Percentiles rank a stretch among this genome's conserved stretches.
Evolutionary conservation across 2,888 invertebrate genomes (phyloP).

Genomic region (Prionchulus punctatus): DNA sequence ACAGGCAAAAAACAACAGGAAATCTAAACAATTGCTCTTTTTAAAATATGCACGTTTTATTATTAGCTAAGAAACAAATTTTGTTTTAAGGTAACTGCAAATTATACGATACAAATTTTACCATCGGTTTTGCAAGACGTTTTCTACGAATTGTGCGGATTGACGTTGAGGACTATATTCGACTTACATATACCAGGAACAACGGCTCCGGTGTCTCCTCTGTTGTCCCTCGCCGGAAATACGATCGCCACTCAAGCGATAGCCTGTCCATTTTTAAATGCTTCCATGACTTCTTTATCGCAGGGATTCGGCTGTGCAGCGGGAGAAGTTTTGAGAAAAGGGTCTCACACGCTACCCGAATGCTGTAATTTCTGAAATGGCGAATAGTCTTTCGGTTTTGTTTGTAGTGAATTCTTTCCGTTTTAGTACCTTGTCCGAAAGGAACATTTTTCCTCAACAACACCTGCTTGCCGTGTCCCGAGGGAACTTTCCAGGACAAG

Average conservation of each 20-base stretch:
- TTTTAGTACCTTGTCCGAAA: conserved; percentile 79
- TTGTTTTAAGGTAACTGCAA: conserved; percentile 43
- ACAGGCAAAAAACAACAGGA: no score
- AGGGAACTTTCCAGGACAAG: conserved; percentile 74
- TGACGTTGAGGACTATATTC: conserved; percentile 76
- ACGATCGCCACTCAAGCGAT: conserved; percentile 38
- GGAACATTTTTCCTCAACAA: conserved; percentile 83
- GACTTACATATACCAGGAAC: conserved; percentile 64
- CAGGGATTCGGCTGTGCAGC: conserved; percentile 81
- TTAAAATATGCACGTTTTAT: no score
- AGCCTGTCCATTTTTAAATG: conserved; percentile 66
- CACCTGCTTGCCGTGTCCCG: conserved; percentile 66
- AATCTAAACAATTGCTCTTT: no score
- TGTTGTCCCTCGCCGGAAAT: conserved; percentile 22
- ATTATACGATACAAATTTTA: conserved; percentile 67
- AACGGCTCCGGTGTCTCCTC: conserved; percentile 21
- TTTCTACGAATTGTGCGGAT: conserved; percentile 81
- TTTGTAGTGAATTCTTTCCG: no score
- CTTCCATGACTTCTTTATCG: conserved; percentile 61
- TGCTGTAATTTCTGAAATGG: conserved; percentile 53
- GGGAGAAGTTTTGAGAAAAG: conserved; percentile 83
- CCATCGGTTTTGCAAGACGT: conserved; percentile 76
- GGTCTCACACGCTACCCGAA: conserved; percentile 51
- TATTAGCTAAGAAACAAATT: background rate
- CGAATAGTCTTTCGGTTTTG: background rate